A percentile compares a stretch with the other conserved stretches of the same genome.
Conservation (phyloP, 2,888 invertebrate species). For the Acrobasis repandana region DNA sequence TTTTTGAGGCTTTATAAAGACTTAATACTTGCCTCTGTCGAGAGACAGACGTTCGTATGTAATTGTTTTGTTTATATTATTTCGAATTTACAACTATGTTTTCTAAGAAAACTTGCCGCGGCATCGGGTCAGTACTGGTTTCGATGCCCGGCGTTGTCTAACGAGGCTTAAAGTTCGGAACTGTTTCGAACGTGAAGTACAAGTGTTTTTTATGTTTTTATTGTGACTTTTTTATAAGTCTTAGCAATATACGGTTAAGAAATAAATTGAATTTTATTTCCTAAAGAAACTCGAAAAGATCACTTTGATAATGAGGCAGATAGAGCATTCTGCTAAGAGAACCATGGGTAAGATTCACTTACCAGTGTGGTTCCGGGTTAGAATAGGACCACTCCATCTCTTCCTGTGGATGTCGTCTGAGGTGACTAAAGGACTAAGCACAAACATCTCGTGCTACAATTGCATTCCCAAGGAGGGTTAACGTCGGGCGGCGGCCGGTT, state of each 20-base stretch:
- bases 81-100: constrained; percentile 17
- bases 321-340: too few species aligned
- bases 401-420: too few species aligned
- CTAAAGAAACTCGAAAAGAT: neutral
- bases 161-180: constrained; percentile 26
- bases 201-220: constrained; percentile 36
- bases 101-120: constrained; percentile 19
- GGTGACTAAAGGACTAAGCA: too few species aligned
- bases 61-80: constrained; percentile 15
- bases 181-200: constrained; percentile 27
- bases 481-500: too few species aligned
- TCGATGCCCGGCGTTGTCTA: constrained; percentile 15
- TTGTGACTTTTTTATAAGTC: constrained; percentile 28
- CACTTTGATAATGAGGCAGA: too few species aligned
- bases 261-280: constrained; percentile 28
- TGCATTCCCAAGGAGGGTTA: too few species aligned
- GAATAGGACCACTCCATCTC: too few species aligned
- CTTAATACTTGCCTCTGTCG: constrained; percentile 26
- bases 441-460: too few species aligned
- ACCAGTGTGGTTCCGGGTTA: too few species aligned
- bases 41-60: constrained; percentile 25
- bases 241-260: constrained; percentile 32
- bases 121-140: neutral
- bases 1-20: constrained; percentile 24
- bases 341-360: too few species aligned